A percentile compares a stretch with the other conserved stretches of the same genome.
Conservation (phyloP, 2,797 vertebrate species). For the Crypturellus tataupa region DNA sequence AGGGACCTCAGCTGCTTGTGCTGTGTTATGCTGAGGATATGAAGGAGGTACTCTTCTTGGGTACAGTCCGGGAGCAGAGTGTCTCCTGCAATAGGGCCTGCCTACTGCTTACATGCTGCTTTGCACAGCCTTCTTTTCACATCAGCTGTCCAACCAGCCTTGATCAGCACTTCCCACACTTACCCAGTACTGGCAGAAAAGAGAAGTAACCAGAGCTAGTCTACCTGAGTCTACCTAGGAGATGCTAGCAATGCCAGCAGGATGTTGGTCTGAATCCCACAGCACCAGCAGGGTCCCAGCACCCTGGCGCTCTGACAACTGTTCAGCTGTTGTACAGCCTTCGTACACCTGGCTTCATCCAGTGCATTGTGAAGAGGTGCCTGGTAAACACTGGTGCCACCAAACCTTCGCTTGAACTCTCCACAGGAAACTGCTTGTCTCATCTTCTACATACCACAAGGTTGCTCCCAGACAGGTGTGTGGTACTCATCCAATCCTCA, state of each 20-base stretch:
- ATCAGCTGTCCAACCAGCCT: fast-evolving
- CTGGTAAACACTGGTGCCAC: background rate
- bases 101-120: fast-evolving
- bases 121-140: background rate
- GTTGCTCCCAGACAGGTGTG: background rate
- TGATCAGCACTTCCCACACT: background rate
- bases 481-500: background rate
- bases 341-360: background rate
- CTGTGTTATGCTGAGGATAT: background rate
- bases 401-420: background rate
- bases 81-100: background rate
- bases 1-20: background rate
- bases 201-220: background rate
- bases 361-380: background rate
- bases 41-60: background rate
- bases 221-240: background rate
- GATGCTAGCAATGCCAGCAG: background rate
- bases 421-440: background rate
- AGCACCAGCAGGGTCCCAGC: background rate
- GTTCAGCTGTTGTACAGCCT: background rate
- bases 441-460: background rate
- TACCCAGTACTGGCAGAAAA: background rate
- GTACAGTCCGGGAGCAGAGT: background rate
- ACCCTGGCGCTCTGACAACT: background rate
- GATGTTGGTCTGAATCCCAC: background rate